Evolutionary conservation across 2,888 invertebrate genomes (phyloP).

Genomic region (Ypsolopha sequella): DNA sequence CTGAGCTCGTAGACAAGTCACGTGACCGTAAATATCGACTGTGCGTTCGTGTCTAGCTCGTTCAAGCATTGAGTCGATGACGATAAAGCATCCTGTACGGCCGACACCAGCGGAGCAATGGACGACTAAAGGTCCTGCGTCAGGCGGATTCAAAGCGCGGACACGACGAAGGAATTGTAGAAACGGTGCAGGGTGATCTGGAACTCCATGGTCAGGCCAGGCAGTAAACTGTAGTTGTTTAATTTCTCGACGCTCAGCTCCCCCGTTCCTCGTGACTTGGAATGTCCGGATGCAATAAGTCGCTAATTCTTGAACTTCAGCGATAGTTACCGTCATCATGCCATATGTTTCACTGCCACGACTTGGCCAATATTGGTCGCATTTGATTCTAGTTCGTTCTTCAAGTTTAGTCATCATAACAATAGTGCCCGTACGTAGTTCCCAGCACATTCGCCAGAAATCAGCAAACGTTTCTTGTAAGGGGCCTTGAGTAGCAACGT

Average conservation of each 20-base stretch:
- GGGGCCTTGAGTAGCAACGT: conserved; percentile 99
- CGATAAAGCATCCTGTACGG: conserved; percentile 97
- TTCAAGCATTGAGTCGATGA: conserved; percentile 99
- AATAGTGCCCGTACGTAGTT: conserved; percentile 91
- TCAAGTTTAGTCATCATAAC: conserved; percentile 99
- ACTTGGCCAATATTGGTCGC: conserved; percentile 98
- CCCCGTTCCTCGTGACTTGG: conserved; percentile 85
- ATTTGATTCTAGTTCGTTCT: conserved; percentile 96
- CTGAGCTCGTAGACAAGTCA: conserved; percentile 96
- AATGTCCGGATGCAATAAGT: conserved; percentile 99
- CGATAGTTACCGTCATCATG: conserved; percentile 92
- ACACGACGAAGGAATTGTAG: conserved; percentile 96
- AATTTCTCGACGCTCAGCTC: conserved; percentile 91
- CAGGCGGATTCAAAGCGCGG: conserved; percentile 88
- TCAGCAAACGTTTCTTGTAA: conserved; percentile 97
- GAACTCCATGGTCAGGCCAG: conserved; percentile 99
- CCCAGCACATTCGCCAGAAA: conserved; percentile 99
- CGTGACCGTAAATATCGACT: conserved; percentile 99
- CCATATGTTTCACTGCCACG: conserved; percentile 96
- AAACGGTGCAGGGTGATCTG: conserved; percentile 98
- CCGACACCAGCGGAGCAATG: conserved; percentile 96
- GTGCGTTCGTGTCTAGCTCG: conserved; percentile 97
- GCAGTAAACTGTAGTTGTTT: conserved; percentile 99
- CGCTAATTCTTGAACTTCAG: conserved; percentile 96
- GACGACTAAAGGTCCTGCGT: conserved; percentile 94